Conservation (phyloP, 2,113 vertebrate genomes). For the Nothocercus julius region DNA sequence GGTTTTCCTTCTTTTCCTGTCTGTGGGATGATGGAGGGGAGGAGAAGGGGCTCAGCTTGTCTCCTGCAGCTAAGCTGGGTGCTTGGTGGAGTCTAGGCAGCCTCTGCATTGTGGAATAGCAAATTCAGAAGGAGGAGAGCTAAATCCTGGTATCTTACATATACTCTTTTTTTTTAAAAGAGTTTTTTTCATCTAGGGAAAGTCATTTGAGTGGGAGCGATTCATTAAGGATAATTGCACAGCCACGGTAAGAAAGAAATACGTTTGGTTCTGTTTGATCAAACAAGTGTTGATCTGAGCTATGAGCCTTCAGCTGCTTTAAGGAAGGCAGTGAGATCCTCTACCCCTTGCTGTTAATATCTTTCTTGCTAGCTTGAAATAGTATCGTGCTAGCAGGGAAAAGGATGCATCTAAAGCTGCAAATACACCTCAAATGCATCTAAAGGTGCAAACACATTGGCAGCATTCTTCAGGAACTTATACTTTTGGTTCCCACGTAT, state of each 20-base stretch:
- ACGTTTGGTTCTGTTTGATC: neutral
- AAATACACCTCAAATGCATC: too few species aligned
- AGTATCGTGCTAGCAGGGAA: neutral
- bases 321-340: neutral
- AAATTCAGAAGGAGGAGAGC: neutral
- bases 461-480: neutral
- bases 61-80: neutral
- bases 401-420: neutral
- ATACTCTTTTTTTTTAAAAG: neutral
- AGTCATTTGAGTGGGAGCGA: neutral
- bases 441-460: neutral
- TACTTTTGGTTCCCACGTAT: neutral
- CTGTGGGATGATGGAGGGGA: neutral
- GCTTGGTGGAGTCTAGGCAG: neutral
- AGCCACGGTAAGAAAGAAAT: neutral
- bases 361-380: neutral
- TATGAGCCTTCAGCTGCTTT: neutral
- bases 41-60: neutral
- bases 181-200: neutral
- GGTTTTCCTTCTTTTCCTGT: neutral
- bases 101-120: neutral
- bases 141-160: neutral
- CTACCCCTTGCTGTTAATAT: neutral
- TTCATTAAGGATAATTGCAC: neutral
- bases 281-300: neutral